phyloP scores from a whole-genome alignment of 64 coral and sea anemone species.

The Dendronephthya gigantea region DNA sequence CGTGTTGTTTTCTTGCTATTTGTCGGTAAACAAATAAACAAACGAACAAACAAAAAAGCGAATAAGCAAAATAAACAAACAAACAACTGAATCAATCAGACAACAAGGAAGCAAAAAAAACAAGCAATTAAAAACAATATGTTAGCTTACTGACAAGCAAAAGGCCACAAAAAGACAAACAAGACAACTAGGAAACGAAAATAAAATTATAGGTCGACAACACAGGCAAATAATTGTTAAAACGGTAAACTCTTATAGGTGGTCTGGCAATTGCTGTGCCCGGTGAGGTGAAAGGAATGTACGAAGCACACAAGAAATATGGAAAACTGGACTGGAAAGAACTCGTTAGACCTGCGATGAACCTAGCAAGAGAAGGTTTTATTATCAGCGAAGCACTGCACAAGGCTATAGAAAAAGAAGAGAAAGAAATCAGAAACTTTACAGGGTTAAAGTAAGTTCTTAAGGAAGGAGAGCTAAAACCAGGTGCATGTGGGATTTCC shows the following conservation, averaged over 20 bases:
- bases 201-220: too few relatives aligned
- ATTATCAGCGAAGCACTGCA: conserved; percentile 33
- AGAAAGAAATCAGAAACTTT: conserved; percentile 27
- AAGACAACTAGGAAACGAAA: too few relatives aligned
- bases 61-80: too few relatives aligned
- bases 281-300: conserved; percentile 38
- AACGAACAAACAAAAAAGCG: too few relatives aligned
- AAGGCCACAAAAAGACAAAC: too few relatives aligned
- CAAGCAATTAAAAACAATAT: too few relatives aligned
- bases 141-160: too few relatives aligned
- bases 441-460: conserved; percentile 24
- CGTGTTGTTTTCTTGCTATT: not conserved
- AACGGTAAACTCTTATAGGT: conserved; percentile 2
- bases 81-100: too few relatives aligned
- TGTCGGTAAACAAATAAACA: not conserved
- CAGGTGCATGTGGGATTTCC: too few relatives aligned
- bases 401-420: conserved; percentile 4
- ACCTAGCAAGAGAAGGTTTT: conserved; percentile 50
- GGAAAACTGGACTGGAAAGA: conserved; percentile 36
- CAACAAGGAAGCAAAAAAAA: too few relatives aligned
- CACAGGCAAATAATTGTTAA: too few relatives aligned
- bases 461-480: too few relatives aligned
- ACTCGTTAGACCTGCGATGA: conserved; percentile 33
- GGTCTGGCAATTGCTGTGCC: conserved; percentile 37
- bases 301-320: conserved; percentile 26